A percentile compares a stretch with the other conserved stretches of the same genome.
These are phyloP conservation scores for Enhydra lutris DNA, from an alignment of 2,113 vertebrate genomes.

Conservation along the genomic window DNA sequence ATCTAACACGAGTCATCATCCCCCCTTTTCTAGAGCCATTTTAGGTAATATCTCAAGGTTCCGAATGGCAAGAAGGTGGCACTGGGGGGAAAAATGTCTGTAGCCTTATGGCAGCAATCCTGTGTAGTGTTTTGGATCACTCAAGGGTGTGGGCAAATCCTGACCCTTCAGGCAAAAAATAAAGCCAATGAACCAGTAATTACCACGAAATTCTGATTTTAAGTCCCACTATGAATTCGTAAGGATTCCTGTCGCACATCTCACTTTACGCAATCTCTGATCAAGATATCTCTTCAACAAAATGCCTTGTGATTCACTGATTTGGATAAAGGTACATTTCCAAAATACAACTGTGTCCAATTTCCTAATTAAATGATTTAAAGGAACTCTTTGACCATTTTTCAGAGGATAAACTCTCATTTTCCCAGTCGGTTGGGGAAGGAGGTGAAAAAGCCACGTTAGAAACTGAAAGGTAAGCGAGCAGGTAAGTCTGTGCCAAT, in stretches of 20 bases:
- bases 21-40: background rate
- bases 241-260: background rate
- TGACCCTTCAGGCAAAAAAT: background rate
- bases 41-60: background rate
- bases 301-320: background rate
- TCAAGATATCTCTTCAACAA: background rate
- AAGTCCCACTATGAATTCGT: background rate
- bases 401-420: constrained; percentile 61
- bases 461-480: constrained; percentile 78
- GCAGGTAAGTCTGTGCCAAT: constrained; percentile 81
- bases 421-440: constrained; percentile 71
- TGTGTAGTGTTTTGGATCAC: background rate
- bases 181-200: background rate
- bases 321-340: background rate
- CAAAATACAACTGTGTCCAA: background rate
- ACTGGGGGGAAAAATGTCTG: background rate
- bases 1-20: background rate
- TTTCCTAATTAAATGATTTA: constrained; percentile 33
- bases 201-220: background rate
- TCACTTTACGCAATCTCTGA: background rate
- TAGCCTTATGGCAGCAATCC: background rate
- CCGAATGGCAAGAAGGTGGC: background rate
- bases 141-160: background rate
- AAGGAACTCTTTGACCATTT: background rate
- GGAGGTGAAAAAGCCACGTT: constrained; percentile 69